Base-by-base conservation (phyloP, 2,113 vertebrate species). In the Monopterus albus region DNA sequence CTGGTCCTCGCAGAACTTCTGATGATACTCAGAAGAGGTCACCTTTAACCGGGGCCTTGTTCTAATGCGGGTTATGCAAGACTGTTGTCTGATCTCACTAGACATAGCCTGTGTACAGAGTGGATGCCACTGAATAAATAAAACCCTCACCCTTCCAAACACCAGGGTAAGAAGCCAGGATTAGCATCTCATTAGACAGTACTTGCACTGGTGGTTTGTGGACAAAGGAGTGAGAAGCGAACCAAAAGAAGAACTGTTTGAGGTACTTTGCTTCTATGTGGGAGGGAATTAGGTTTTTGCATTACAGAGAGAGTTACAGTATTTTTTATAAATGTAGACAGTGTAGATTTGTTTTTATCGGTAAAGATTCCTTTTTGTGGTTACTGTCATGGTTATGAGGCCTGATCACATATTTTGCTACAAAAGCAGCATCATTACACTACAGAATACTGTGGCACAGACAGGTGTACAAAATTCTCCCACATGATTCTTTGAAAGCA, bases 121-220 rank as follows among this genome's bases (percentile, higher is more conserved):
- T 78, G 66, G 83, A 85, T 82, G 77, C 68, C 75, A 58, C 77
- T 89, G 91, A 90, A 92, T 93, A 91, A 92, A 91, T 92, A 90
- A 92, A 91, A 79, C 47, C 79, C 79, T 86, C 76, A 66, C 50
- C 65, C 79, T 80, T 81, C 72, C 78, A 86, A 89, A 90, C 86
- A 83, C 69, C 63, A 50, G 64, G 72, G 74, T 76, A 83, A 87
- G 66, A 89, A 79, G 70, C 72, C 40, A 40, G 73, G 79, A 92
- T 94, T 90, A 89, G 85, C 89, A 91, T 93, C 66, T 91, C 88
- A 91, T 92, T 92, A 90, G 52, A 65, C 29, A 26, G 56, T 61
- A 58, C 62, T 56, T 51, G 39, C 33, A 28, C 58, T 58, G 43
- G 56, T 46, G 53, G 51, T 61, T 69, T 63, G 60, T 67, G 75